Percentiles rank a stretch among this genome's conserved stretches.
phyloP scores from a whole-genome alignment of 2,888 invertebrate genomes.

The Axea sp. region DNA sequence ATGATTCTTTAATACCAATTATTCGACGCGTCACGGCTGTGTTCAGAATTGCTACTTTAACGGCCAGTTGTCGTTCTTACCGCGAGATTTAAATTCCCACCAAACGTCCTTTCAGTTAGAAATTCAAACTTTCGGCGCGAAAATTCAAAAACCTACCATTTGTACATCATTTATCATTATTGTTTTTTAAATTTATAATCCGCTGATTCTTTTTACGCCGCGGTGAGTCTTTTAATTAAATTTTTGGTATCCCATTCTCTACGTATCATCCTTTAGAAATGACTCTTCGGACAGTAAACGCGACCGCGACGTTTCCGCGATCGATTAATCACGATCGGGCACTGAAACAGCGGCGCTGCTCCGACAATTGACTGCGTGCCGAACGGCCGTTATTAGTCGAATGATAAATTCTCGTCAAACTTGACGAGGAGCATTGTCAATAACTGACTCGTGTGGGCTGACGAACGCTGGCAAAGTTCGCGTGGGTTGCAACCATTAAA shows the following conservation, averaged over 20 bases:
- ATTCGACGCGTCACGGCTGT: no score
- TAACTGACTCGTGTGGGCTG: slow-evolving; percentile 55
- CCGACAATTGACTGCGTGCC: slow-evolving; percentile 38
- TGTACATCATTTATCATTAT: no score
- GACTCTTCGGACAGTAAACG: background rate
- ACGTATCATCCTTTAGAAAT: slow-evolving; percentile 8
- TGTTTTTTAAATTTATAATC: no score
- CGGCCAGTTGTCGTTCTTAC: no score
- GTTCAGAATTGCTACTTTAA: no score
- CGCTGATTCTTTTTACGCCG: no score
- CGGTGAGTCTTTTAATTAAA: slow-evolving; percentile 4
- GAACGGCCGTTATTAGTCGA: slow-evolving; percentile 50
- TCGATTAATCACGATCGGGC: slow-evolving; percentile 27
- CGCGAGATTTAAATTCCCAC: no score
- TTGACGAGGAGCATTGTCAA: slow-evolving; percentile 62
- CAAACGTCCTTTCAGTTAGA: no score
- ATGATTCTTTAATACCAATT: no score
- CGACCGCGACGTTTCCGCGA: slow-evolving; percentile 13
- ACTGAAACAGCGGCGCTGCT: slow-evolving; percentile 20
- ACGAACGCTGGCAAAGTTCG: slow-evolving; percentile 40
- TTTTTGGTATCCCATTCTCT: slow-evolving; percentile 23
- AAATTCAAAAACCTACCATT: no score
- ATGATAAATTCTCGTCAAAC: slow-evolving; percentile 62
- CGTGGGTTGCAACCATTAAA: slow-evolving; percentile 57
- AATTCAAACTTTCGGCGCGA: no score